Evolutionary conservation across 1,140 invertebrate genomes (phyloP).

Genomic region (Helicoverpa zea): DNA sequence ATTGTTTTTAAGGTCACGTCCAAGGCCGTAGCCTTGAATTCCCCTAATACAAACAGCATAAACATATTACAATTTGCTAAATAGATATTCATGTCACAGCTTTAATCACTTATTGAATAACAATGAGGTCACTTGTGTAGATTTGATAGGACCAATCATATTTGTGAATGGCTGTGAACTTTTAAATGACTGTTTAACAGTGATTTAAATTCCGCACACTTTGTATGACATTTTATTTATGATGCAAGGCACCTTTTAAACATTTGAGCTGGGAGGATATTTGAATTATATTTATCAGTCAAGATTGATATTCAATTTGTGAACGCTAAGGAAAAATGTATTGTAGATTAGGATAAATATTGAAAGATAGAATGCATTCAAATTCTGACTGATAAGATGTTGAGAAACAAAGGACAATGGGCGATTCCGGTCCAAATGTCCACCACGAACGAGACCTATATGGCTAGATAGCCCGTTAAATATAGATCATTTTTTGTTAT

Average conservation of each 20-base stretch:
- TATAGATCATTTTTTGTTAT: too few species aligned
- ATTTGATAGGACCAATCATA: conserved; percentile 37
- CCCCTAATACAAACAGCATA: conserved; percentile 11
- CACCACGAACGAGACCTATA: too few species aligned
- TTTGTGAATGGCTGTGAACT: conserved; percentile 20
- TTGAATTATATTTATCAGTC: too few species aligned
- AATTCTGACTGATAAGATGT: too few species aligned
- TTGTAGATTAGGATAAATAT: too few species aligned
- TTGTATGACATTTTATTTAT: background rate
- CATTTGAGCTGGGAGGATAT: too few species aligned
- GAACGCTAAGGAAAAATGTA: too few species aligned
- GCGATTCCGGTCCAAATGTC: too few species aligned
- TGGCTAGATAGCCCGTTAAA: too few species aligned
- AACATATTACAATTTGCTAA: conserved; percentile 5
- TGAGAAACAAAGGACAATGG: too few species aligned
- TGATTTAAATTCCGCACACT: conserved; percentile 6
- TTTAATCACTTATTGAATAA: conserved; percentile 40
- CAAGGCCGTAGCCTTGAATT: conserved; percentile 25
- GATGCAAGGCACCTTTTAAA: background rate
- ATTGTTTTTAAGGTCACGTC: conserved; percentile 29
- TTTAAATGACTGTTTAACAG: conserved; percentile 13
- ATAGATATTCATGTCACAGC: conserved; percentile 43
- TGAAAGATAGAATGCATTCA: too few species aligned
- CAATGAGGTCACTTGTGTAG: conserved; percentile 20
- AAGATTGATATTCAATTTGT: too few species aligned